Percentiles rank a stretch among this genome's conserved stretches.
phyloP scores from a whole-genome alignment of 2,113 vertebrate genomes.

The Erpornis zantholeuca region DNA sequence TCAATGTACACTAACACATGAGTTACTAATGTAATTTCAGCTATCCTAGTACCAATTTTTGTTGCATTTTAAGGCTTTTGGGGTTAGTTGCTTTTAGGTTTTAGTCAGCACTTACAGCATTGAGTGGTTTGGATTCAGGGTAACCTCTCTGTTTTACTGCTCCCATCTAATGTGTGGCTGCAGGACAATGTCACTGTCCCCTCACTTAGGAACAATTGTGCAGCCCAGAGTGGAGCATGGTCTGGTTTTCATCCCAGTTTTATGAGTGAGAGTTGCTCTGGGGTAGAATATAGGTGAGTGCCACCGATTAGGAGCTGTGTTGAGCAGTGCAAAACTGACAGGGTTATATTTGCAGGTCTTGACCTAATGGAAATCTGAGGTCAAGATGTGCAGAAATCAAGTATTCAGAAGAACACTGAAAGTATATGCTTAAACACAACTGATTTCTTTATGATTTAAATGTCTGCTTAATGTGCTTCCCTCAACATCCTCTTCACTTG shows the following conservation, averaged over 20 bases:
- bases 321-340: background rate
- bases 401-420: background rate
- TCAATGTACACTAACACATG: background rate
- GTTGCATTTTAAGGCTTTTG: background rate
- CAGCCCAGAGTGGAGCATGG: background rate
- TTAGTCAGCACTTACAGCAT: background rate
- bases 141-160: background rate
- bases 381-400: background rate
- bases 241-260: background rate
- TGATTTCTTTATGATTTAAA: background rate
- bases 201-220: background rate
- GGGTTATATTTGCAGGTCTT: background rate
- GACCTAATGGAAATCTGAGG: background rate
- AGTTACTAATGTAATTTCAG: background rate
- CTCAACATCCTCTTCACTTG: background rate
- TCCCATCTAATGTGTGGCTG: background rate
- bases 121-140: background rate
- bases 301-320: accelerated
- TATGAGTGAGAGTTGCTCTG: background rate
- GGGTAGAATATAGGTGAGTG: background rate
- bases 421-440: background rate
- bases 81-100: background rate
- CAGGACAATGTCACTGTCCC: background rate
- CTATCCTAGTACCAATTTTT: background rate
- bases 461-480: background rate